Evolutionary conservation across 2,113 vertebrate genomes (phyloP), one percentile per base, ranked within the genome.

Genomic region (Microtus montanus): DNA sequence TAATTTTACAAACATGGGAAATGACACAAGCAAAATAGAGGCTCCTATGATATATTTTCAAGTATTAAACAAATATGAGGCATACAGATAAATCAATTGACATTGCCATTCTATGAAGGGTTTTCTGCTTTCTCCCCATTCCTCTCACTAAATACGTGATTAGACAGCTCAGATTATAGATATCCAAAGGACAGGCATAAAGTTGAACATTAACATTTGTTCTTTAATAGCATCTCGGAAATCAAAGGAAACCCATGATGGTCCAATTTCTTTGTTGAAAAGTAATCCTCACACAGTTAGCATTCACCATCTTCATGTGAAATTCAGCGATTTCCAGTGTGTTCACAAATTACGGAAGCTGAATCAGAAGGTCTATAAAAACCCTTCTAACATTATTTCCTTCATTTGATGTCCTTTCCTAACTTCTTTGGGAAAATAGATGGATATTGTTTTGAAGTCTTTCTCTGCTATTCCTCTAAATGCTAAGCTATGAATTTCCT

Each of bases 251-350:
- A 92, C 86, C 20, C 28, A 10, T n/a, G 10, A 6, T 66, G 12
- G 77, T 52, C n/a, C 88, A 33, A 86, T 47, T 41, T 58, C 68
- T 87, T 90, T 68, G 33, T 38, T 90, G 66, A 92, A 49, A 96
- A n/a, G 64, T 17, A 95, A 91, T 70, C 66, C 35, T 52, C n/a
- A 73, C 8, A 19, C 20, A 41, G 28, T 33, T 87, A 47, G 87
- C 73, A n/a, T 73, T 82, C 41, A 52, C 2, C 41, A 38, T 63
- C 63, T 83, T 70, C 61, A 66, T 68, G 2, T 44, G 22, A 24
- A 84, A 10, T 28, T 68, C 30, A 74, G 3, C 41, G 22, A 22
- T 87, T 47, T 95, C 54, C 54, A 54, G 15, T 22, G 41, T 47
- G 87, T 82, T 86, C 52, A 83, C 24, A 74, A 66, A 79, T 70